A percentile compares a stretch with the other conserved stretches of the same genome.
phyloP scores from a whole-genome alignment of 2,888 invertebrate genomes.

The Zonitis immaculata region DNA sequence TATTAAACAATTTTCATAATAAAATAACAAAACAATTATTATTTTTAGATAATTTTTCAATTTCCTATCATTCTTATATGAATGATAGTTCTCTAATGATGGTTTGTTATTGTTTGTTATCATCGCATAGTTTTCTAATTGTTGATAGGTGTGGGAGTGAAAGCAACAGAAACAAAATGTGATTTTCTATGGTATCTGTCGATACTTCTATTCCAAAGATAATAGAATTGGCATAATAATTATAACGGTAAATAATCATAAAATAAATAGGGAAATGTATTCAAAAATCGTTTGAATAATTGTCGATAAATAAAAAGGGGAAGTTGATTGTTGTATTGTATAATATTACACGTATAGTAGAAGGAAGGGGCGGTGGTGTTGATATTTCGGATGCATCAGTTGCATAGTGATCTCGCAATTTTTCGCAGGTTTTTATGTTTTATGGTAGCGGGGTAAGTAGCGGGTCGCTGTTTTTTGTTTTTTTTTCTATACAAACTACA shows the following conservation, averaged over 20 bases:
- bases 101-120: too few species aligned
- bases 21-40: not conserved
- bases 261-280: not conserved
- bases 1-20: conserved; percentile 8
- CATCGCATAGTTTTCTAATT: not conserved
- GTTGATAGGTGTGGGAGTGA: conserved; percentile 1
- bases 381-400: conserved; percentile 6
- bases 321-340: not conserved
- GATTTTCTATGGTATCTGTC: not conserved
- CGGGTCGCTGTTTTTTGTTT: conserved; percentile 18
- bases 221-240: not conserved
- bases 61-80: too few species aligned
- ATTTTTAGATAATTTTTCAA: not conserved
- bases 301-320: not conserved
- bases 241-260: not conserved
- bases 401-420: conserved; percentile 6
- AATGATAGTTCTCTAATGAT: not conserved
- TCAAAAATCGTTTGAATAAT: not conserved
- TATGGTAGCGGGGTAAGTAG: conserved; percentile 11
- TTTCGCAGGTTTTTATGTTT: conserved; percentile 14
- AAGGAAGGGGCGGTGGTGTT: conserved; percentile 1
- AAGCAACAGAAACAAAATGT: not conserved
- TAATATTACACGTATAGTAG: not conserved
- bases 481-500: conserved; percentile 31
- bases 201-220: not conserved